Base-by-base conservation (phyloP, 2,113 vertebrate genomes). In the Aspiorhynchus laticeps region DNA sequence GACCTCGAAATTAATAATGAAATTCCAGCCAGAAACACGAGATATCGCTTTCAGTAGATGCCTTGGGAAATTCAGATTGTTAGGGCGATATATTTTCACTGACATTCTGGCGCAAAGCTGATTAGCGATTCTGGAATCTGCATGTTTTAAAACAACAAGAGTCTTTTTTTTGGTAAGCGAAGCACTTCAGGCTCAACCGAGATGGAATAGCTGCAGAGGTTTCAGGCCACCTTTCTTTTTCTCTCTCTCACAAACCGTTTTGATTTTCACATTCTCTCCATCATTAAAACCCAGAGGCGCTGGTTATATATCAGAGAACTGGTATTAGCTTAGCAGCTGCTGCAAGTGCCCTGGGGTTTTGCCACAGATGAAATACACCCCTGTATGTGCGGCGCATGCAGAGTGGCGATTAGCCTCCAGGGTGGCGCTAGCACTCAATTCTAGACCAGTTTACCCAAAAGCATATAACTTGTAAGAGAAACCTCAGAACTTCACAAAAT, bases 1-100 rank as follows among this genome's bases (percentile, higher is more conserved):
- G 43, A 48, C 81, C 24, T 28, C 5, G 15, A 53, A 36, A 36
- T 91, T 85, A 92, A 91, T 92, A 90, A 91, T 71, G 65, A 71
- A 83, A 53, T 26, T 9, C 24, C 38, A 61, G 81, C 17, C 48
- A 86, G 88, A 46, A 75, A 83, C 88, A 71, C 8, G 48, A 89
- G 83, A 87, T 59, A 80, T 31, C 33, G 46, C 56, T 59, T 80
- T 67, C 88, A 63, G 11, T 31, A 87, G 83, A 87, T 61, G 67
- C 80, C 83, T 61, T 63, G 65, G 80, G 80, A 38, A 63, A 85
- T 69, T 51, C 46, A 21, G 82, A 48, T 82, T 78, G 26, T 48
- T 63, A 24, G 31, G 59, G 33, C 48, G 51, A 83, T 89, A 63
- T 59, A 88, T 90, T 83, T 74, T 80, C 36, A 43, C 75, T 75